These are phyloP conservation scores for Bellardia pandia DNA, from an alignment of 2,888 invertebrate genomes.

Conservation along the genomic window DNA sequence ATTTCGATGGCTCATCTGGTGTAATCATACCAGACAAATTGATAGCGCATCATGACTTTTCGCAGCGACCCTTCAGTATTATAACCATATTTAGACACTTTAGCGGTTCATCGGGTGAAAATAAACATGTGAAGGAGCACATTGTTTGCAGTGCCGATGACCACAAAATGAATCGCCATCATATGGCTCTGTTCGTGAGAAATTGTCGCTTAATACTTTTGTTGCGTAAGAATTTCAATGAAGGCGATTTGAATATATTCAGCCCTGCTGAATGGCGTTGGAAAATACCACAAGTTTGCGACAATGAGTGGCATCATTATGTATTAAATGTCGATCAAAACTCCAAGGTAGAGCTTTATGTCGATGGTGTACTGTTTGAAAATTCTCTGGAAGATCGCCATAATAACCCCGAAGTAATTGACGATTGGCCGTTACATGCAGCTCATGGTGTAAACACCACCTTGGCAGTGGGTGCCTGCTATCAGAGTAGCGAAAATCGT, in stretches of 20 bases:
- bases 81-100: slow-evolving; percentile 98
- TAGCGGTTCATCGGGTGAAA: slow-evolving; percentile 88
- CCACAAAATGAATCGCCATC: slow-evolving; percentile 99
- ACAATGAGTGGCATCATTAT: slow-evolving; percentile 99
- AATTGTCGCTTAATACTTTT: slow-evolving; percentile 98
- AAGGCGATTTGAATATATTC: slow-evolving; percentile 96
- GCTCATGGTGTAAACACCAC: slow-evolving; percentile 97
- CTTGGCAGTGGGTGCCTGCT: slow-evolving; percentile 97
- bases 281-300: slow-evolving; percentile 97
- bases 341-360: slow-evolving; percentile 91
- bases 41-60: slow-evolving; percentile 87
- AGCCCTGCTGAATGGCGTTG: slow-evolving; percentile 99
- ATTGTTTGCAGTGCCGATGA: slow-evolving; percentile 98
- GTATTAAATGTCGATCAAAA: slow-evolving; percentile 95
- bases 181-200: slow-evolving; percentile 98
- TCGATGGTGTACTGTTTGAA: slow-evolving; percentile 90
- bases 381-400: slow-evolving; percentile 84
- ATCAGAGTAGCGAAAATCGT: slow-evolving; percentile 96
- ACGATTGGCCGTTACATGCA: slow-evolving; percentile 99
- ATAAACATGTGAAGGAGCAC: slow-evolving; percentile 97
- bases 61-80: slow-evolving; percentile 94
- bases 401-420: slow-evolving; percentile 97
- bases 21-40: slow-evolving; percentile 92
- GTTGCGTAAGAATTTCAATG: slow-evolving; percentile 94
- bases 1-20: slow-evolving; percentile 97